Evolutionary conservation across 2,113 vertebrate species (phyloP).

Genomic region (Microcebus jonahi): DNA sequence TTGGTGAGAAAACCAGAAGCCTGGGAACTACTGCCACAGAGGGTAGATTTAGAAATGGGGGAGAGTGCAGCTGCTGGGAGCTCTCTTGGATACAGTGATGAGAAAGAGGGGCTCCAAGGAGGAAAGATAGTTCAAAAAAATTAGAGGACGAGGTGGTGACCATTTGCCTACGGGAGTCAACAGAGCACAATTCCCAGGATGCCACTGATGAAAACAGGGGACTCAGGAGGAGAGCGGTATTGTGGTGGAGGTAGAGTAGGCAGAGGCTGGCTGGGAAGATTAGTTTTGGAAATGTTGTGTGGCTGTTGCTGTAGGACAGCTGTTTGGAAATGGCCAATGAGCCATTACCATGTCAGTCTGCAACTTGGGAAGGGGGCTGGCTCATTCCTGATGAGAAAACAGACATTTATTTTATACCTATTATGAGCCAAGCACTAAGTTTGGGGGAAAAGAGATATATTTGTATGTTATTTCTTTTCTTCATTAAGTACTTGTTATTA

Average conservation of each 20-base stretch:
- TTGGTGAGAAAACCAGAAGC: not conserved
- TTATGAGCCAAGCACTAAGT: not conserved
- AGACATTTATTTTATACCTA: constrained; percentile 41
- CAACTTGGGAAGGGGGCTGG: not conserved
- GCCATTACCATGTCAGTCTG: not conserved
- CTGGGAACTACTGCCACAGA: not conserved
- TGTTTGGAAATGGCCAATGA: not conserved
- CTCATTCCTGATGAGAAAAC: not conserved
- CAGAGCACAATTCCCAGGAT: not conserved
- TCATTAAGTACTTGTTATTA: constrained; percentile 11
- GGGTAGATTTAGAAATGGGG: not conserved
- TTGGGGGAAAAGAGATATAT: not conserved
- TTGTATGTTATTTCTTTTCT: not conserved
- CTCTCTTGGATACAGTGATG: not conserved
- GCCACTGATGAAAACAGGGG: not conserved
- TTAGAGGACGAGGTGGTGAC: not conserved
- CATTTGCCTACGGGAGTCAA: not conserved
- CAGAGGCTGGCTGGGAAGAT: not conserved
- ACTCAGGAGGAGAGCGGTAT: not conserved
- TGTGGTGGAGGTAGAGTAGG: not conserved
- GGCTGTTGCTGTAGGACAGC: not conserved
- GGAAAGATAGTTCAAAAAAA: not conserved
- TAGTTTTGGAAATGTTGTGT: not conserved
- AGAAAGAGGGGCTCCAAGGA: not conserved
- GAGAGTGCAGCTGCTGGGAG: not conserved